A percentile compares a stretch with the other conserved stretches of the same genome.
Evolutionary conservation across 2,888 invertebrate species (phyloP).

Genomic region (Xanthostigma xanthostigma): DNA sequence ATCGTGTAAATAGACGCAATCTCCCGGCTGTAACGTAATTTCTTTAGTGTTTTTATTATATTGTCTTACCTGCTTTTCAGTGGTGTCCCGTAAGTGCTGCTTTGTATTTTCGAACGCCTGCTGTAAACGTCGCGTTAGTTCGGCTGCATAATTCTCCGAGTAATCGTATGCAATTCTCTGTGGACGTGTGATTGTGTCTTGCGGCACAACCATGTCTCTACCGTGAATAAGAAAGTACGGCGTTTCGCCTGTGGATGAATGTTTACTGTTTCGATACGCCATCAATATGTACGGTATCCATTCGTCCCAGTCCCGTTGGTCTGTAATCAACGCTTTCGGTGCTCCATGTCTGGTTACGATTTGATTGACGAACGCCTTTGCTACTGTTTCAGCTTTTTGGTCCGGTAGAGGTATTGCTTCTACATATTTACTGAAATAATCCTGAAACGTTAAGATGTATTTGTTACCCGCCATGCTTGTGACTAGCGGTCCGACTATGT

Average conservation of each 20-base stretch:
- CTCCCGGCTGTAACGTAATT: background rate
- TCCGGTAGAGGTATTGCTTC: constrained; percentile 18
- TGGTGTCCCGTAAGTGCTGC: background rate
- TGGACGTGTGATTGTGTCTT: background rate
- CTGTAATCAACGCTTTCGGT: constrained; percentile 16
- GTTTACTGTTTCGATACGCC: constrained; percentile 2
- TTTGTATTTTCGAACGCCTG: background rate
- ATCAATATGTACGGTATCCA: constrained; percentile 17
- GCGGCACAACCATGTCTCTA: constrained; percentile 3
- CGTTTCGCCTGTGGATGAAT: constrained; percentile 8
- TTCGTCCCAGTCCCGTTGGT: constrained; percentile 18
- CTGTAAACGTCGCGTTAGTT: background rate
- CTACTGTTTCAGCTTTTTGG: constrained; percentile 16
- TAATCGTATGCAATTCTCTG: background rate
- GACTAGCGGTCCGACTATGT: constrained; percentile 17
- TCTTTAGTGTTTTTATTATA: background rate
- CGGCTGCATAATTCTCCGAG: background rate
- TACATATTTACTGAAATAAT: constrained; percentile 16
- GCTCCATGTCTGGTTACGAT: constrained; percentile 17
- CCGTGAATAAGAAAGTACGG: constrained; percentile 9
- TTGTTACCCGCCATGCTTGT: constrained; percentile 13
- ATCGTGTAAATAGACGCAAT: background rate
- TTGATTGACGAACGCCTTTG: constrained; percentile 13
- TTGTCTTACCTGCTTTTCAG: background rate
- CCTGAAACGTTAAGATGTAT: constrained; percentile 17